Evolutionary conservation across 2,888 invertebrate genomes (phyloP), one percentile per base, ranked within the genome.

Genomic region (Anorthoa munda): DNA sequence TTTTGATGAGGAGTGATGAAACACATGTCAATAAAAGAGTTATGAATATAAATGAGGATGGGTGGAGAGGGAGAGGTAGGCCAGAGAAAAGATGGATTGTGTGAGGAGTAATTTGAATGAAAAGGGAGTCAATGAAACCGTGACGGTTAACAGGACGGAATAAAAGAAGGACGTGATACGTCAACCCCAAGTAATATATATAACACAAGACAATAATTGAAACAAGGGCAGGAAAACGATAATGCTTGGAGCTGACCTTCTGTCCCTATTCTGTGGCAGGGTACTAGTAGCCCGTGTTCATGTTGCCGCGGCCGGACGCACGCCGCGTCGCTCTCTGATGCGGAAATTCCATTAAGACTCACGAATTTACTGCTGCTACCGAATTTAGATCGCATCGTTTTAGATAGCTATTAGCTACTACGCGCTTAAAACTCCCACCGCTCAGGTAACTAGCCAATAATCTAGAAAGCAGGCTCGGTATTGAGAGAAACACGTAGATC

Each of bases 281-380:
- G 75, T 79, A 69, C 69, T 58, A 71, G 51, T 69, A 71, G 64
- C 76, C 74, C 82, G 63, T 75, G 74, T 65, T 72, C 81, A 72
- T 77, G 83, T 70, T 71, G 67, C 86, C 81, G 77, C 86, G 87
- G 87, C 85, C 89, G 88, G 88, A 86, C 88, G 80, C 86, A 84
- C 87, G 74, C 80, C 85, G 85, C 83, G 84, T 72, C 85, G 79
- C 85, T 82, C 90, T 88, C 78, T 89, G 93, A 93, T 93, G 93
- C 91, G 93, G 92, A 94, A 94, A 95, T 93, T 94, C 94, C 93
- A 94, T 95, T 95, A 94, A 91, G 90, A 89, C 89, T 90, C 90
- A 89, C 91, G 89, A 93, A 92, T 94, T 93, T 91, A 89, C 89
- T 90, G 86, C 86, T 88, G 86, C 87, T 85, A 84, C 74, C 70